These are phyloP conservation scores for Boleophthalmus pectinirostris DNA, from an alignment of 2,113 vertebrate species.

Conservation along the genomic window DNA sequence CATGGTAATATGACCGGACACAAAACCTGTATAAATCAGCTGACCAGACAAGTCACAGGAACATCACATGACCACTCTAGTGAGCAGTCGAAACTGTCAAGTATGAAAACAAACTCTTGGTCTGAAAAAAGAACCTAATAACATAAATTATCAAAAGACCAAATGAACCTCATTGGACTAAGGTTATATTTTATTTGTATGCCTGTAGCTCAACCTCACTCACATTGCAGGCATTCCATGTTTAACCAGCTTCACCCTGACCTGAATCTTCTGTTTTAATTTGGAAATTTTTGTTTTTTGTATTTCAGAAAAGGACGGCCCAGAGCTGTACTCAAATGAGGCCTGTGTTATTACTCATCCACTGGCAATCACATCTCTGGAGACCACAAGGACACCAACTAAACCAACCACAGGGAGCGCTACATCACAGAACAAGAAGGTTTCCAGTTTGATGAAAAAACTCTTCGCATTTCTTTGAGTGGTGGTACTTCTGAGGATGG, in stretches of 20 bases:
- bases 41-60: too few species aligned
- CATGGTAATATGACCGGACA: too few species aligned
- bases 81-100: too few species aligned
- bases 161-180: too few species aligned
- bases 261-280: background rate
- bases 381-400: conserved; percentile 32
- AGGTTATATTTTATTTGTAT: too few species aligned
- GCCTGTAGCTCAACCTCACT: too few species aligned
- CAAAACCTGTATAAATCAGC: too few species aligned
- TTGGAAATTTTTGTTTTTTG: conserved; percentile 9
- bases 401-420: conserved; percentile 29
- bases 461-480: conserved; percentile 2
- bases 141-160: too few species aligned
- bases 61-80: too few species aligned
- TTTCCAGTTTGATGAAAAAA: conserved; percentile 14
- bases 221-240: too few species aligned
- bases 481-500: conserved; percentile 25
- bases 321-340: conserved; percentile 17
- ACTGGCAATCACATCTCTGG: conserved; percentile 13
- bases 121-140: too few species aligned
- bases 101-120: too few species aligned
- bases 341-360: conserved; percentile 23
- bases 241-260: background rate
- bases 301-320: conserved; percentile 54
- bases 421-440: background rate